phyloP scores from a whole-genome alignment of 2,797 vertebrate species.

The Amphiprion clarkii region DNA sequence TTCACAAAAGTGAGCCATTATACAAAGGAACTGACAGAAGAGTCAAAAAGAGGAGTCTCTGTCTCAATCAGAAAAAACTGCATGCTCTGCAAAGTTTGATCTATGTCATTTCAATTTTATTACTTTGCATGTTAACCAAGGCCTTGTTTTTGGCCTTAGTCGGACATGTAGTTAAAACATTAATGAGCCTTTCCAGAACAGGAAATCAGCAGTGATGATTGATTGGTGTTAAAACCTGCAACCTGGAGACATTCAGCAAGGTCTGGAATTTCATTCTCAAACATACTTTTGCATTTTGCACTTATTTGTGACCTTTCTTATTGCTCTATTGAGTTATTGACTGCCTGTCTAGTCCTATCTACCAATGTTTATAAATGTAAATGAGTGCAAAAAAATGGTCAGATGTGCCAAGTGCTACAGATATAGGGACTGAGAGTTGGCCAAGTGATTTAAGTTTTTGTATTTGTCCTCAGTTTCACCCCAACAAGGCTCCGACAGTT shows the following conservation, averaged over 20 bases:
- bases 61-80: constrained; percentile 34
- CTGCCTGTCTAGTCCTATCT: constrained; percentile 33
- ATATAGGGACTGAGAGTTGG: neutral
- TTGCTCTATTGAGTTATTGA: constrained; percentile 41
- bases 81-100: constrained; percentile 27
- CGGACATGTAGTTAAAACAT: constrained; percentile 19
- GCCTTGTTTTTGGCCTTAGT: constrained; percentile 27
- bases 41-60: constrained; percentile 2
- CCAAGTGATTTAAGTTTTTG: neutral
- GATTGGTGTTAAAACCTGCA: constrained; percentile 13
- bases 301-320: constrained; percentile 47
- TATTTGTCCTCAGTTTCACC: constrained; percentile 5
- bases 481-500: neutral
- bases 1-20: constrained; percentile 7
- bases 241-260: neutral
- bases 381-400: constrained; percentile 19
- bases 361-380: constrained; percentile 40
- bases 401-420: constrained; percentile 17
- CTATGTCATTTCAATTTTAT: constrained; percentile 23
- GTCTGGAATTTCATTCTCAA: neutral
- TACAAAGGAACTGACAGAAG: neutral
- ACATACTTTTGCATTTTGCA: constrained; percentile 22
- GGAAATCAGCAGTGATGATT: constrained; percentile 10
- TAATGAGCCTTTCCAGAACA: constrained; percentile 19
- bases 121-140: constrained; percentile 35